Evolutionary conservation across 1,140 invertebrate genomes (phyloP), one percentile per base, ranked within the genome.

Genomic region (Bombus pyrosoma): DNA sequence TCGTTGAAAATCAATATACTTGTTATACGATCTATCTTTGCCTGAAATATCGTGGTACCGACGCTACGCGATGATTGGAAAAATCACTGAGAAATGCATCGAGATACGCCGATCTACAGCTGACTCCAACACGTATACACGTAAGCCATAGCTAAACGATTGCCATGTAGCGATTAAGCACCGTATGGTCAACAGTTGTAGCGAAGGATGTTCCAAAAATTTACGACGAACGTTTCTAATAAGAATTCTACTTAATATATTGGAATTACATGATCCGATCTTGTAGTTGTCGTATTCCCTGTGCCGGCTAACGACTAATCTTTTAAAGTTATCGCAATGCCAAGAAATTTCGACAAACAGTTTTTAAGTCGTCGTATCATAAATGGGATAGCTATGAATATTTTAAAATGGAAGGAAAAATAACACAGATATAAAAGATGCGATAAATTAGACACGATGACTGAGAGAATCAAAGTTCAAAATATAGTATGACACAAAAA

Each of bases 1-100:
- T 47, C 28, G 22, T 10, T 53, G 80, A n/a, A 43, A 74, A 82
- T 82, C 80, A 74, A 59, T 74, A 74, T 74, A 32, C 71, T 59
- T 53, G 80, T 82, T 74, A 74, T 74, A 71, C 53, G 80, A 82
- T 82, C 47, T 47, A 64, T 74, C 80, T 47, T 73, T 39, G 22
- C 34, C 47, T 28, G n/a, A 47, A 64, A 81, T 73, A 81, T 81
- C 37, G 18, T 25, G 0, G 39, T 13, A 25, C 32, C 41, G 53
- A 18, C 13, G 18, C 18, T 53, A 53, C 47, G 47, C 47, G 18
- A 53, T 22, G 53, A 41, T 82, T 69, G 80, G 73, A 74, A 82
- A 82, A n/a, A 74, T 32, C 34, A 9, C 5, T 47, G 80, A 72
- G 57, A 74, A 64, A 62, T 34, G 71, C 69, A 81, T 73, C 69